A percentile compares a stretch with the other conserved stretches of the same genome.
phyloP scores from a whole-genome alignment of 2,888 invertebrate species.

The Apodemia zela region DNA sequence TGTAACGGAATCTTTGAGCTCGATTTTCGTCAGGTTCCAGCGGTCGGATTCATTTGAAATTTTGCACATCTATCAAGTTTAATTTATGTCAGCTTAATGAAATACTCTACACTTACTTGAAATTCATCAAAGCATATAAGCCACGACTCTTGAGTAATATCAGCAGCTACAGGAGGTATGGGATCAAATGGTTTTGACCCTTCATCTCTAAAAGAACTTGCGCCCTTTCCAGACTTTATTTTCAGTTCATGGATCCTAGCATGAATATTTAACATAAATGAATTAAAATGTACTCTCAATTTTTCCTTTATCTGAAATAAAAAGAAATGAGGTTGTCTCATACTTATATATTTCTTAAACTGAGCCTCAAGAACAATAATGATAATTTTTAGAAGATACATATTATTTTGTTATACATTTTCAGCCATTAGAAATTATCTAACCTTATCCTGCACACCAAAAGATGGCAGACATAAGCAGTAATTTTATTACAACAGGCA shows the following conservation, averaged over 20 bases:
- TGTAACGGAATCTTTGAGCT: no score
- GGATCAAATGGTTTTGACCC: constrained; percentile 88
- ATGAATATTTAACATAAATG: constrained; percentile 98
- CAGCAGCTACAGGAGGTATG: constrained; percentile 94
- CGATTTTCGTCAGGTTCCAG: no score
- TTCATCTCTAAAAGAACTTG: constrained; percentile 68
- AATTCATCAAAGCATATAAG: constrained; percentile 99
- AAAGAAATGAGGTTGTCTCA: not conserved
- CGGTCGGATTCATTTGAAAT: no score
- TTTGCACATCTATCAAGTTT: no score
- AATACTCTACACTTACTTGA: constrained; percentile 82
- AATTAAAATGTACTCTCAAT: constrained; percentile 95
- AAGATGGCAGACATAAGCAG: no score
- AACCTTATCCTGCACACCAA: no score
- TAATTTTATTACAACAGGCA: no score
- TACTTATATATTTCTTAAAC: no score
- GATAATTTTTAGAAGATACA: no score
- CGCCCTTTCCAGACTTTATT: constrained; percentile 71
- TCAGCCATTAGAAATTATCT: no score
- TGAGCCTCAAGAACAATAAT: no score
- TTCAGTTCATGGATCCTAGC: constrained; percentile 93
- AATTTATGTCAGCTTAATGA: not conserved
- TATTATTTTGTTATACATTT: no score
- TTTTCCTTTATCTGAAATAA: constrained; percentile 83
- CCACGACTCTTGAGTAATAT: constrained; percentile 92